A percentile compares a stretch with the other conserved stretches of the same genome.
Conservation (phyloP, 2,888 invertebrate species). For the Dichetophora obliterata region DNA sequence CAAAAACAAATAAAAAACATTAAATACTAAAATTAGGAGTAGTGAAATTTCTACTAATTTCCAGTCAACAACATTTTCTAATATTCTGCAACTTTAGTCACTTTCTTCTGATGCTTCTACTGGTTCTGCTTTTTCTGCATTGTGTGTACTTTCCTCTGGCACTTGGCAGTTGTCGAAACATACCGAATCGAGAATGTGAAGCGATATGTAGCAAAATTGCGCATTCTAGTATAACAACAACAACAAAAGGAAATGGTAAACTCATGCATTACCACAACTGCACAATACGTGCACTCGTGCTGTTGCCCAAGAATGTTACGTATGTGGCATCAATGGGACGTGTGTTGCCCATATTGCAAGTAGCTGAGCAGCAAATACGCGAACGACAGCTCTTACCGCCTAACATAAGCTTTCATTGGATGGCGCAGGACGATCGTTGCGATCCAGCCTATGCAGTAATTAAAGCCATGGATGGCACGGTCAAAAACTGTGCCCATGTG, state of each 20-base stretch:
- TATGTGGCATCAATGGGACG: constrained; percentile 74
- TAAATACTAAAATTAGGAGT: no score
- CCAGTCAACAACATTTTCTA: background rate
- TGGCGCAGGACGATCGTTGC: constrained; percentile 79
- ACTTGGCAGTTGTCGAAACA: constrained; percentile 55
- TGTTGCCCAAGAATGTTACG: constrained; percentile 75
- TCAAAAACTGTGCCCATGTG: constrained; percentile 79
- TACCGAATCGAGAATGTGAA: constrained; percentile 62
- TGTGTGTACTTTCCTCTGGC: background rate
- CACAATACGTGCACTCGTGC: constrained; percentile 76
- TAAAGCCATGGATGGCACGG: constrained; percentile 79
- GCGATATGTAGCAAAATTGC: constrained; percentile 57
- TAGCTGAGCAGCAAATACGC: constrained; percentile 74
- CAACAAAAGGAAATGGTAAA: background rate
- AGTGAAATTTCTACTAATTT: no score
- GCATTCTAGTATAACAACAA: background rate
- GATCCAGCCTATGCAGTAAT: constrained; percentile 81
- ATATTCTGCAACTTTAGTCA: background rate
- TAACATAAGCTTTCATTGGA: constrained; percentile 74
- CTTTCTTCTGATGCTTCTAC: background rate
- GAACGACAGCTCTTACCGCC: constrained; percentile 73
- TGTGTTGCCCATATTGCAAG: constrained; percentile 75
- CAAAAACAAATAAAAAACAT: no score
- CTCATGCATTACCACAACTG: constrained; percentile 67
- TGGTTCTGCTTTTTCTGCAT: background rate